Conservation (phyloP, 2,888 invertebrate species). For the Tubiluchus corallicola region DNA sequence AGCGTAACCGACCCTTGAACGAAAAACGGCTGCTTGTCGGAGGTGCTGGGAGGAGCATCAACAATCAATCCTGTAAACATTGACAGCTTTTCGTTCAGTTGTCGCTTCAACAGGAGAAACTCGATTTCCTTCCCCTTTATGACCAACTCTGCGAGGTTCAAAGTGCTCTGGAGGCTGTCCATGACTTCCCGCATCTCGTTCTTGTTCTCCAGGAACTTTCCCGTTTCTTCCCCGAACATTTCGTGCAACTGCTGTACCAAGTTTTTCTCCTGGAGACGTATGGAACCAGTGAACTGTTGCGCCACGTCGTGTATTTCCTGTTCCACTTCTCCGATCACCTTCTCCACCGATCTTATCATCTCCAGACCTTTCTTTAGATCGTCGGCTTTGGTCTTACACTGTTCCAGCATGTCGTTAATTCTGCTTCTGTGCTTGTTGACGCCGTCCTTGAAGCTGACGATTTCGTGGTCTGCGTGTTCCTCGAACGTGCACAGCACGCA, state of each 20-base stretch:
- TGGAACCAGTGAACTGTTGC: background rate
- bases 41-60: constrained; percentile 18
- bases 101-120: constrained; percentile 25
- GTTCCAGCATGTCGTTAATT: background rate
- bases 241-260: constrained; percentile 22
- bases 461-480: constrained; percentile 27
- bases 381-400: constrained; percentile 9
- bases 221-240: constrained; percentile 19
- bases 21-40: constrained; percentile 21
- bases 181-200: constrained; percentile 21
- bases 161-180: constrained; percentile 22
- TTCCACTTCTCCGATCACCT: background rate
- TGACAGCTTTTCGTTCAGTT: constrained; percentile 24
- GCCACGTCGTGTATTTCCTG: background rate
- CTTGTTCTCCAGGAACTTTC: constrained; percentile 21
- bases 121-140: constrained; percentile 26
- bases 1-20: constrained; percentile 20
- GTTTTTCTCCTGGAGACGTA: constrained; percentile 18
- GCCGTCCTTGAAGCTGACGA: constrained; percentile 25
- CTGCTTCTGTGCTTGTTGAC: constrained; percentile 18
- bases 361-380: background rate
- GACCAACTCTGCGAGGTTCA: constrained; percentile 23
- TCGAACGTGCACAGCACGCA: constrained; percentile 29
- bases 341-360: background rate
- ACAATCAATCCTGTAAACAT: constrained; percentile 18